These are phyloP conservation scores for Eueremaeus valkanovi DNA, from an alignment of 2,888 invertebrate genomes.

Conservation along the genomic window DNA sequence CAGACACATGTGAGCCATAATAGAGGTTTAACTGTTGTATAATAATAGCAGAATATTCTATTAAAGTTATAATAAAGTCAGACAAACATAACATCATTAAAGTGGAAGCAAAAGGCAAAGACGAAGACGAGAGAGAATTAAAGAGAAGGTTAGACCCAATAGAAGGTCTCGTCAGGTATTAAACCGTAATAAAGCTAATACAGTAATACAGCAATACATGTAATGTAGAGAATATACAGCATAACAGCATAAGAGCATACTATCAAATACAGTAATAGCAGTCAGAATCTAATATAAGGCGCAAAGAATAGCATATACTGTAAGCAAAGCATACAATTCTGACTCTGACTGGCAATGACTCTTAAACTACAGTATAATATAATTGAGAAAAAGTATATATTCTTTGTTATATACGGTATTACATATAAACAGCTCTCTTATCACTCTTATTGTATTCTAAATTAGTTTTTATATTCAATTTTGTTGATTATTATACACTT, in stretches of 20 bases:
- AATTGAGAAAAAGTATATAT: not conserved
- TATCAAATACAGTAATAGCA: no score
- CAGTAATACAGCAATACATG: not conserved
- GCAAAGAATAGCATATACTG: no score
- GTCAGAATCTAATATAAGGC: no score
- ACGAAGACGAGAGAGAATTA: no score
- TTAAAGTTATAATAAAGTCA: constrained; percentile 31
- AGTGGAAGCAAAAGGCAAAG: not conserved
- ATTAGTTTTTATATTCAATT: not conserved
- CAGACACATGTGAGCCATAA: no score
- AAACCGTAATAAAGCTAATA: constrained; percentile 1
- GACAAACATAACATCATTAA: constrained; percentile 33
- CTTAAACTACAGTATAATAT: not conserved
- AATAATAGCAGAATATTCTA: constrained; percentile 25
- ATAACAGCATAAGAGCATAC: no score
- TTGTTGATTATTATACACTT: constrained; percentile 23
- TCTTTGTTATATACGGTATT: constrained; percentile 6
- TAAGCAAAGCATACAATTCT: not conserved
- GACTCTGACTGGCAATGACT: not conserved
- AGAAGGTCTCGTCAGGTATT: constrained; percentile 16
- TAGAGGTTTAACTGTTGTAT: constrained; percentile 28
- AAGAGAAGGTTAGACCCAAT: not conserved
- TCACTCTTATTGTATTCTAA: constrained; percentile 16
- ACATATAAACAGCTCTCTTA: not conserved
- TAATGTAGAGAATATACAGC: not conserved